Conservation (phyloP, 92 coral and sea anemone genomes). For the Phenganax stokvisi region DNA sequence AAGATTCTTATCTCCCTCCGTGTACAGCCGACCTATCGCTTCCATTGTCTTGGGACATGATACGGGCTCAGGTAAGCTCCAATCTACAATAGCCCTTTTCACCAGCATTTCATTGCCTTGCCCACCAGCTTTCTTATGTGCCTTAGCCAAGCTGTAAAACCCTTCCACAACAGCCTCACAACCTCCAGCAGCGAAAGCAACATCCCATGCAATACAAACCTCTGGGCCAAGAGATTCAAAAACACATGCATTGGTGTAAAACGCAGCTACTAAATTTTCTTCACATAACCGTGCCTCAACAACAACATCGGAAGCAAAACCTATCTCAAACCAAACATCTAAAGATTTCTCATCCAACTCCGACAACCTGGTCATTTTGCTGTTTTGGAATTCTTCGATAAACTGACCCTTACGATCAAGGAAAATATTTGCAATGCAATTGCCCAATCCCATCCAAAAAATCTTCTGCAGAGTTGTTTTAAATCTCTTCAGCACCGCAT, state of each 20-base stretch:
- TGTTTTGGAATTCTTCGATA: constrained; percentile 13
- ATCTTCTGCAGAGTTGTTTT: constrained; percentile 20
- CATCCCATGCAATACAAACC: constrained; percentile 14
- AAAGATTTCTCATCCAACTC: constrained; percentile 9
- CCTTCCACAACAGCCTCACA: constrained; percentile 20
- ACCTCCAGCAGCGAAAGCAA: constrained; percentile 2
- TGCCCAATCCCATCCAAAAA: constrained; percentile 32
- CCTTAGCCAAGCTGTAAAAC: constrained; percentile 27
- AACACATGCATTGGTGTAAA: constrained; percentile 20
- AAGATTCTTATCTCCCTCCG: no score
- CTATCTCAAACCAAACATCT: constrained; percentile 22
- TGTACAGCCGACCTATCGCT: constrained; percentile 6
- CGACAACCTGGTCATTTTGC: constrained; percentile 1
- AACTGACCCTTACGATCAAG: constrained; percentile 9
- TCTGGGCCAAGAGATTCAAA: constrained; percentile 23
- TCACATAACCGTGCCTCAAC: constrained; percentile 34
- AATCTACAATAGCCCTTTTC: constrained; percentile 14
- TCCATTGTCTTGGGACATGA: constrained; percentile 2
- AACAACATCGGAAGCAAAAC: constrained; percentile 21
- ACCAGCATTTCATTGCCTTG: constrained; percentile 13
- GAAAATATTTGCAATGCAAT: constrained; percentile 15
- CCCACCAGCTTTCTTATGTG: constrained; percentile 21
- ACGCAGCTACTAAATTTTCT: constrained; percentile 24
- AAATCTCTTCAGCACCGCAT: constrained; percentile 27
- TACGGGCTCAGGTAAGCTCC: constrained; percentile 20